These are phyloP conservation scores for Muraenolepis orangiensis DNA, from an alignment of 2,797 vertebrate genomes.

Conservation along the genomic window DNA sequence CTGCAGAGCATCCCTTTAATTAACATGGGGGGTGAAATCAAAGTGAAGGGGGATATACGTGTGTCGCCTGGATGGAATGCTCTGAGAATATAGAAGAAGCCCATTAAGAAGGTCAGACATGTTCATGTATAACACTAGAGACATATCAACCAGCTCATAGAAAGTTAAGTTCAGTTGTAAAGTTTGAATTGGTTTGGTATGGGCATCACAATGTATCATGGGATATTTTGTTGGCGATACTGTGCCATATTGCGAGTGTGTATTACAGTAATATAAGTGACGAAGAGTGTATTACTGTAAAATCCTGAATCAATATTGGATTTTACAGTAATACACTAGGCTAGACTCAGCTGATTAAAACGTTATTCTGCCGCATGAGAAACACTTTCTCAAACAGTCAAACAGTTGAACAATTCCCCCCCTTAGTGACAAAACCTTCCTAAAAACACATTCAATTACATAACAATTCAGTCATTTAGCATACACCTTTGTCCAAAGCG, in stretches of 20 bases:
- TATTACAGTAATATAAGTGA: no score
- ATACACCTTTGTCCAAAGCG: no score
- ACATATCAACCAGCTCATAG: background rate
- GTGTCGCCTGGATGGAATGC: background rate
- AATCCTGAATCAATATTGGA: no score
- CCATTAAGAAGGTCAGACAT: background rate
- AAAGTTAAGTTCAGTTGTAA: background rate
- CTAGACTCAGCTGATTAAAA: no score
- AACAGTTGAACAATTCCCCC: no score
- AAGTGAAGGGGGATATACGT: background rate
- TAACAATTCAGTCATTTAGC: no score
- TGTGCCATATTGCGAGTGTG: background rate
- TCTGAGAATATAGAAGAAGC: background rate
- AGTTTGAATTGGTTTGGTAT: background rate
- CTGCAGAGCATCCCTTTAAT: background rate
- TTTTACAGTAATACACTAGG: no score
- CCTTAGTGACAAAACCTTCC: no score
- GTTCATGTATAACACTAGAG: background rate
- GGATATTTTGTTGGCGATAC: background rate
- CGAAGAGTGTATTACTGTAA: no score
- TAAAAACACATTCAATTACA: no score
- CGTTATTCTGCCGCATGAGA: no score
- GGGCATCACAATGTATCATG: background rate
- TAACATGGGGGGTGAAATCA: background rate
- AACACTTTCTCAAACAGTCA: no score